A percentile compares a stretch with the other conserved stretches of the same genome.
phyloP scores from a whole-genome alignment of 2,797 vertebrate species.

The Amniataba percoides region DNA sequence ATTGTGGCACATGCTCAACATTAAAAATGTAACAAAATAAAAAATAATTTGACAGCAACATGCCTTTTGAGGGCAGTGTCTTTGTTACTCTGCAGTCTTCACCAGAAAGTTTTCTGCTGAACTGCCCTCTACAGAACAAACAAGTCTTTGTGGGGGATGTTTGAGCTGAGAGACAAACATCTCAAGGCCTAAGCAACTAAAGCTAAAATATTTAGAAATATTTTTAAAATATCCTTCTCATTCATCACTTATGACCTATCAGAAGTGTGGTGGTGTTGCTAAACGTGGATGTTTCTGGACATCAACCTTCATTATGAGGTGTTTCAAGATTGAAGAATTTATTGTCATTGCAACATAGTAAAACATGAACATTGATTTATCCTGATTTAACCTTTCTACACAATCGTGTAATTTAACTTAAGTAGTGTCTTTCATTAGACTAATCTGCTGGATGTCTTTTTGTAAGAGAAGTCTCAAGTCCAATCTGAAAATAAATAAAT shows the following conservation, averaged over 20 bases:
- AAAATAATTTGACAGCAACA: not conserved
- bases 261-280: no score
- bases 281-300: no score
- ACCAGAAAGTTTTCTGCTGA: not conserved
- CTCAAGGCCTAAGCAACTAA: not conserved
- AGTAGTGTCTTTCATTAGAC: not conserved
- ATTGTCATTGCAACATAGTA: no score
- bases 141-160: not conserved
- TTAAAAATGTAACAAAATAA: no score
- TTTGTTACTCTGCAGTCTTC: not conserved
- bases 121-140: not conserved
- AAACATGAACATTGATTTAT: no score
- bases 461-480: not conserved
- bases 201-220: not conserved
- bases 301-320: no score
- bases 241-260: no score
- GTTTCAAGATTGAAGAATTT: no score
- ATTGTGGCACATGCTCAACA: not conserved
- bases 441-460: not conserved
- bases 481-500: no score
- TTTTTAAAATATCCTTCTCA: no score
- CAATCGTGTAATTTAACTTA: conserved; percentile 9
- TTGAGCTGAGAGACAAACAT: not conserved
- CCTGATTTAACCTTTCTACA: not conserved
- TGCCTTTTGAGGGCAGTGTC: not conserved